These are phyloP conservation scores for Sphinx pinastri DNA, from an alignment of 2,888 invertebrate species.

Conservation along the genomic window DNA sequence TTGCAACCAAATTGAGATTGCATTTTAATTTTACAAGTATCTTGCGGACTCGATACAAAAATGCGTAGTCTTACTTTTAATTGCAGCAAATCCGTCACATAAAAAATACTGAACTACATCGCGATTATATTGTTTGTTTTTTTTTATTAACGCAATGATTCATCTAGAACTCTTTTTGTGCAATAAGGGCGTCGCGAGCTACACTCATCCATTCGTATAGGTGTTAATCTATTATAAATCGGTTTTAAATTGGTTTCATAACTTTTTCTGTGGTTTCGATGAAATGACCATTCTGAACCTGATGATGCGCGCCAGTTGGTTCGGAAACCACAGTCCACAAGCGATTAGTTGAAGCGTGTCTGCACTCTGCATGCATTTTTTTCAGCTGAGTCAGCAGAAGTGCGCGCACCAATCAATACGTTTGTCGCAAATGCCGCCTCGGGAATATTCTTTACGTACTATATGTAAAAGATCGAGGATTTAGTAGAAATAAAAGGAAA, in stretches of 20 bases:
- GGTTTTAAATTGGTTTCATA: slow-evolving; percentile 19
- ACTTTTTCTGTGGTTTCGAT: slow-evolving; percentile 11
- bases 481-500: no score
- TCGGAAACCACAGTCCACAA: not conserved
- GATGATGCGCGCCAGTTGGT: not conserved
- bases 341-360: not conserved
- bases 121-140: not conserved
- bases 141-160: slow-evolving; percentile 11
- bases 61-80: no score
- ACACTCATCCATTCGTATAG: not conserved
- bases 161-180: slow-evolving; percentile 4
- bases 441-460: no score
- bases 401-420: no score
- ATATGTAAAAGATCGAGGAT: no score
- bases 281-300: slow-evolving; percentile 1
- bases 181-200: not conserved
- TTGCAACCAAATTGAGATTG: no score
- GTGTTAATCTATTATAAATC: slow-evolving; percentile 20
- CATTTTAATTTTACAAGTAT: no score
- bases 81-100: not conserved
- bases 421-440: no score
- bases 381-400: not conserved
- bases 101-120: not conserved
- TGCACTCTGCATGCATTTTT: not conserved
- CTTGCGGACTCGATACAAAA: no score